Percentiles rank a stretch among this genome's conserved stretches.
These are phyloP conservation scores for Gallinago jamesoni DNA, from an alignment of 2,113 vertebrate species.

Conservation along the genomic window DNA sequence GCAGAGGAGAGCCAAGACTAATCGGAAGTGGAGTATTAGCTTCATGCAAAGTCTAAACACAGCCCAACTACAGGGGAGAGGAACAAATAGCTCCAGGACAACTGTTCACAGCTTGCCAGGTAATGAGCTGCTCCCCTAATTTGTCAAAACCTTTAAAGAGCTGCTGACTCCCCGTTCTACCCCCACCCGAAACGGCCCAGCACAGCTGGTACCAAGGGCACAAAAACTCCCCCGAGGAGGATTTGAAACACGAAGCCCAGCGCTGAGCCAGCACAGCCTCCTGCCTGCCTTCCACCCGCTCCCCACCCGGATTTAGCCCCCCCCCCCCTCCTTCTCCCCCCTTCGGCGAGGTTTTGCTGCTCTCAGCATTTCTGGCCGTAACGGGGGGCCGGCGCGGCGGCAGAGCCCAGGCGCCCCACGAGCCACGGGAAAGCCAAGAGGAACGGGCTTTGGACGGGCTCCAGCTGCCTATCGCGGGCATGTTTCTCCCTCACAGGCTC, in stretches of 20 bases:
- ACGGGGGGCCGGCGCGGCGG: neutral
- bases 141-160: slow-evolving; percentile 57
- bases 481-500: slow-evolving; percentile 73
- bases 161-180: neutral
- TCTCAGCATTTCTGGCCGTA: slow-evolving; percentile 51
- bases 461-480: slow-evolving; percentile 71
- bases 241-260: slow-evolving; percentile 41
- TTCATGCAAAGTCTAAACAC: slow-evolving; percentile 31
- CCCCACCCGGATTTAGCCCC: slow-evolving; percentile 13
- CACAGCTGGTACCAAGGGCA: slow-evolving; percentile 33
- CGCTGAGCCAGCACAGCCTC: slow-evolving; percentile 27
- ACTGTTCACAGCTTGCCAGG: slow-evolving; percentile 60
- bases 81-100: slow-evolving; percentile 40
- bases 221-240: neutral
- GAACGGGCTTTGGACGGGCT: slow-evolving; percentile 74
- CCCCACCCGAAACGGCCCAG: accelerated
- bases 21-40: slow-evolving; percentile 64
- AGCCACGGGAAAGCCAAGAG: slow-evolving; percentile 68
- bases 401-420: slow-evolving; percentile 34
- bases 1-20: slow-evolving; percentile 37
- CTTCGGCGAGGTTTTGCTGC: neutral
- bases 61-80: neutral
- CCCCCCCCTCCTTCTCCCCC: neutral
- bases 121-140: slow-evolving; percentile 63
- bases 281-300: neutral